Conservation (phyloP, 2,797 vertebrate genomes). For the Phoeniculus purpureus region DNA sequence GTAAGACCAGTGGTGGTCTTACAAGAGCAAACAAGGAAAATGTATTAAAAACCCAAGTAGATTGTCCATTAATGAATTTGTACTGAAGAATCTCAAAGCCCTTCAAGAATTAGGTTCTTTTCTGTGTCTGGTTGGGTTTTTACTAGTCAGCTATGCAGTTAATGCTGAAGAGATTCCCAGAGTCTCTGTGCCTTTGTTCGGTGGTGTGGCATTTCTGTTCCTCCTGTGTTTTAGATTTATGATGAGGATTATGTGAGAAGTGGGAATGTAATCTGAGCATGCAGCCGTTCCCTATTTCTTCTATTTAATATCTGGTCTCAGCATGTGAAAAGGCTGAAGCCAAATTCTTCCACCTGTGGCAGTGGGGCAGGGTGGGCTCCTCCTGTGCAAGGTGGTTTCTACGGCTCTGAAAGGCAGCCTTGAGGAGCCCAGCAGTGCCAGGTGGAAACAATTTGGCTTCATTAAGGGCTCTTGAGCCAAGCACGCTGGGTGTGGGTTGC, state of each 20-base stretch:
- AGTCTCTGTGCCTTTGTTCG: neutral
- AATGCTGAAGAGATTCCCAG: neutral
- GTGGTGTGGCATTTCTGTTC: conserved; percentile 23
- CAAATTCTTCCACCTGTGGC: conserved; percentile 50
- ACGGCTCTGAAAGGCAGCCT: conserved; percentile 54
- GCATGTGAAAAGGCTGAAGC: conserved; percentile 66
- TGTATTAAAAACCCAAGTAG: neutral
- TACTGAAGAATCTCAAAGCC: neutral
- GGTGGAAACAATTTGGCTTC: conserved; percentile 62
- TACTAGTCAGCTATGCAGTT: neutral
- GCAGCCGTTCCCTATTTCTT: conserved; percentile 18
- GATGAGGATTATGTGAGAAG: conserved; percentile 69
- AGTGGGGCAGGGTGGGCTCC: conserved; percentile 1
- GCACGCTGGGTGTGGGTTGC: neutral
- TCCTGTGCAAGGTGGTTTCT: conserved; percentile 39
- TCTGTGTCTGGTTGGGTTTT: neutral
- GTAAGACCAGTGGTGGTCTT: neutral
- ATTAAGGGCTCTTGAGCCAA: conserved; percentile 40
- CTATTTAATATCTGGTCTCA: conserved; percentile 71
- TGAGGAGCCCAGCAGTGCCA: neutral
- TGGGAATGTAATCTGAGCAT: conserved; percentile 61
- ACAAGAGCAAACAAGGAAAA: neutral
- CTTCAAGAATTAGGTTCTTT: neutral
- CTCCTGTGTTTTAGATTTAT: conserved; percentile 67
- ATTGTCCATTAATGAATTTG: neutral